Percentiles rank a stretch among this genome's conserved stretches.
phyloP scores from a whole-genome alignment of 92 coral and sea anemone species.

The Diadumene lineata region DNA sequence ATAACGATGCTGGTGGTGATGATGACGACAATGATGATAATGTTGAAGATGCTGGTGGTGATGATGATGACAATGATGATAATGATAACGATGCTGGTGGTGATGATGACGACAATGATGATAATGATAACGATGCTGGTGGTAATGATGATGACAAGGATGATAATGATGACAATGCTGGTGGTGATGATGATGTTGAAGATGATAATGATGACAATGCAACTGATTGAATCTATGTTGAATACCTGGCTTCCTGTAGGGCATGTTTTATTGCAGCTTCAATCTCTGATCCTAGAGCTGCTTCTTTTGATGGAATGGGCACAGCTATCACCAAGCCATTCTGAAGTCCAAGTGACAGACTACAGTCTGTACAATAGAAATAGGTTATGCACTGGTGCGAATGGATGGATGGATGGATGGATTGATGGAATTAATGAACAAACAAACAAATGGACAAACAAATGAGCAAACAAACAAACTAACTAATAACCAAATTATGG shows the following conservation, averaged over 20 bases:
- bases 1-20: no score
- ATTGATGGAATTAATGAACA: neutral
- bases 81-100: no score
- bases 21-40: no score
- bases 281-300: constrained; percentile 70
- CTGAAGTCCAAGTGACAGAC: constrained; percentile 70
- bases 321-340: constrained; percentile 94
- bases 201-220: neutral
- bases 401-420: neutral
- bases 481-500: no score
- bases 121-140: neutral
- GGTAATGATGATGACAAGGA: neutral
- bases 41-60: no score
- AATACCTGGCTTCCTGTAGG: constrained; percentile 80
- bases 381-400: neutral
- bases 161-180: neutral
- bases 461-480: neutral
- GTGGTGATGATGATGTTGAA: neutral
- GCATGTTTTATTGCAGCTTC: constrained; percentile 82
- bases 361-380: constrained; percentile 63
- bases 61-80: no score
- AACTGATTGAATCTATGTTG: neutral
- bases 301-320: constrained; percentile 76
- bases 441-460: neutral
- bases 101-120: neutral